Conservation (phyloP, 2,113 vertebrate species). For the Melanerpes formicivorus region DNA sequence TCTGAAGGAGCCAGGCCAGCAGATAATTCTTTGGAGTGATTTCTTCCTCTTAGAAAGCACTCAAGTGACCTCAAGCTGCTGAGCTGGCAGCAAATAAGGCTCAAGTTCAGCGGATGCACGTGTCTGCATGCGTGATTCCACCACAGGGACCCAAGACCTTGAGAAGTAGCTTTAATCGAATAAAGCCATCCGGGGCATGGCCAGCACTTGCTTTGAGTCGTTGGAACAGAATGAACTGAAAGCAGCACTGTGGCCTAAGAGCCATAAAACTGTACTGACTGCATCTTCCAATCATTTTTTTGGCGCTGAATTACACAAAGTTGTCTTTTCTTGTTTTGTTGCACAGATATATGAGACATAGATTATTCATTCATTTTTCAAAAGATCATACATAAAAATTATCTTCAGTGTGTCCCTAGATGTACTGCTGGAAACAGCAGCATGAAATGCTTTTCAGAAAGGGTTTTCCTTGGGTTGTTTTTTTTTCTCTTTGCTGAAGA, state of each 20-base stretch:
- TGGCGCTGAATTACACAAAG: conserved; percentile 18
- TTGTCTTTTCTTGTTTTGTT: conserved; percentile 43
- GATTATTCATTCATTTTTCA: conserved; percentile 47
- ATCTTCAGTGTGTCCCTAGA: conserved; percentile 24
- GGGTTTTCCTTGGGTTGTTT: neutral
- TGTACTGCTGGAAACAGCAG: neutral
- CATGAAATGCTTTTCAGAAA: neutral
- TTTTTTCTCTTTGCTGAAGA: neutral
- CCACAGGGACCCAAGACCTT: conserved; percentile 19
- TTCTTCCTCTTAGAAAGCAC: conserved; percentile 44
- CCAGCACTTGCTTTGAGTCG: neutral
- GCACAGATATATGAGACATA: neutral
- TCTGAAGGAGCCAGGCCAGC: conserved; percentile 18
- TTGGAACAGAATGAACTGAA: conserved; percentile 39
- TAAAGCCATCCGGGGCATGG: conserved; percentile 51
- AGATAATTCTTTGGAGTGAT: conserved; percentile 58
- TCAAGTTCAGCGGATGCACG: conserved; percentile 17
- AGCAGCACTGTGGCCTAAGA: neutral
- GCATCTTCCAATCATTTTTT: conserved; percentile 9
- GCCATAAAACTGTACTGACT: conserved; percentile 36
- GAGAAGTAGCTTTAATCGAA: conserved; percentile 22
- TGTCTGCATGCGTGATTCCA: conserved; percentile 30
- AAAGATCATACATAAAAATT: conserved; percentile 9
- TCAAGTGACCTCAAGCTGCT: conserved; percentile 58
- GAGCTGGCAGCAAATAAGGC: conserved; percentile 30